Percentiles rank a stretch among this genome's conserved stretches.
Conservation (phyloP, 2,888 invertebrate species). For the Drosophila falleni region DNA sequence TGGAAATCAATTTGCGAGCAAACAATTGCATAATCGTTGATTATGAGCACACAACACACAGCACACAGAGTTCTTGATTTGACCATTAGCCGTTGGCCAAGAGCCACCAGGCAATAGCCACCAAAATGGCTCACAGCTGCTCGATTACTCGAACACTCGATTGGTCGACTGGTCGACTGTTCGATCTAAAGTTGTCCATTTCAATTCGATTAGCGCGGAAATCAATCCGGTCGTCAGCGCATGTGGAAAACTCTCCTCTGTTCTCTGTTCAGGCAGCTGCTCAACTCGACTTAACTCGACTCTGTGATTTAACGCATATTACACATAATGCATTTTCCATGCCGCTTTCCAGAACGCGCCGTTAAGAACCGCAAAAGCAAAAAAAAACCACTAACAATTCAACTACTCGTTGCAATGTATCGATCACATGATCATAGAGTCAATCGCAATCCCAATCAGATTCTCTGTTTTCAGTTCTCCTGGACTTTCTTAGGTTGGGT, state of each 20-base stretch:
- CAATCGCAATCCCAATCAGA: constrained; percentile 57
- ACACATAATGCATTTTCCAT: constrained; percentile 73
- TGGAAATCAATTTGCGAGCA: constrained; percentile 64
- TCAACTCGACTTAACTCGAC: constrained; percentile 3
- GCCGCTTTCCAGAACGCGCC: constrained; percentile 43
- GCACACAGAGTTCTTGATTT: constrained; percentile 11
- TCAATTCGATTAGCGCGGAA: constrained; percentile 73
- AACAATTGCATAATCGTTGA: constrained; percentile 69
- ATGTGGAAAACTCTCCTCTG: constrained; percentile 46
- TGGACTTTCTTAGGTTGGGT: neutral
- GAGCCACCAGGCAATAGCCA: constrained; percentile 6
- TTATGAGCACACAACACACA: constrained; percentile 47
- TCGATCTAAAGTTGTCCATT: constrained; percentile 49
- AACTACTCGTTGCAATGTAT: constrained; percentile 39
- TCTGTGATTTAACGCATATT: constrained; percentile 73
- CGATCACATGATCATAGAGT: constrained; percentile 57
- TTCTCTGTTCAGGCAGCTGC: constrained; percentile 23
- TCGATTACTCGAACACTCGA: neutral
- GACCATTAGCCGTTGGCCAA: constrained; percentile 16
- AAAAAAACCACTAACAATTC: constrained; percentile 57
- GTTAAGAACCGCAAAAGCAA: constrained; percentile 57
- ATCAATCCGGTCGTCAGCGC: constrained; percentile 62
- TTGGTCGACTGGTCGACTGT: constrained; percentile 3
- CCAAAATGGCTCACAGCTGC: constrained; percentile 37
- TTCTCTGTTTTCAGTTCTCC: constrained; percentile 21